Base-by-base conservation (phyloP, 2,888 invertebrate species). In the Petrophora chlorosata region DNA sequence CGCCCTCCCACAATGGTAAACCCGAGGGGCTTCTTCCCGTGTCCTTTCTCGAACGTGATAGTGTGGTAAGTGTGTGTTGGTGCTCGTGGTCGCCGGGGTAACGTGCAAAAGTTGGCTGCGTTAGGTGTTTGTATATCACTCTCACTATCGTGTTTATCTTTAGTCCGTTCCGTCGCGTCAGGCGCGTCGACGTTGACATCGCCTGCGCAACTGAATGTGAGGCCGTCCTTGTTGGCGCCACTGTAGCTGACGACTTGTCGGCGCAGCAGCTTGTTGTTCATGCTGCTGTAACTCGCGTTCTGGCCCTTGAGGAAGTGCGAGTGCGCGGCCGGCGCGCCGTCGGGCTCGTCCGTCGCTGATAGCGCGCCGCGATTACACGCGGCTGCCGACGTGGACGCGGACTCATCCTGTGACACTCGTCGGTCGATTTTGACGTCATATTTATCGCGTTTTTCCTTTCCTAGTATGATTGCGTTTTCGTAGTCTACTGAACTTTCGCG, bases 1-100 rank as follows among this genome's bases (percentile, higher is more conserved):
- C 94, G 92, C 33, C 97, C 97, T 28, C 97, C 97, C 2, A 97
- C 97, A 62, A 97, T 96, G 7, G 96, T 96, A 76, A 97, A 97
- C n/a, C 97, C 97, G 19, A 97, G 91, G 0, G 95, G 95, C 81
- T 96, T 96, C 74, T 95, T 95, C 1, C 96, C 95, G 5, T 93
- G 92, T 0, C 96, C 96, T 73, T 97, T 97, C 73, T 95, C 94
- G 69, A 94, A 93, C 4, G 94, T 92, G 10, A 95, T 93, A 0
- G 95, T 95, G 59, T 94, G 93, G 65, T 94, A 94, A 0, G 93
- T 93, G 61, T 94, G 94, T 22, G 93, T 90, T 0, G 93, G 92
- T 14, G 93, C 94, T 54, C 93, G 88, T 4, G 95, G 94, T 70
- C 94, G 89, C 55, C 95, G 85, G 1, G 95, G 95, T 40, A 95